Evolutionary conservation across 2,888 invertebrate genomes (phyloP), one percentile per base, ranked within the genome.

Genomic region (Taenaris catops): DNA sequence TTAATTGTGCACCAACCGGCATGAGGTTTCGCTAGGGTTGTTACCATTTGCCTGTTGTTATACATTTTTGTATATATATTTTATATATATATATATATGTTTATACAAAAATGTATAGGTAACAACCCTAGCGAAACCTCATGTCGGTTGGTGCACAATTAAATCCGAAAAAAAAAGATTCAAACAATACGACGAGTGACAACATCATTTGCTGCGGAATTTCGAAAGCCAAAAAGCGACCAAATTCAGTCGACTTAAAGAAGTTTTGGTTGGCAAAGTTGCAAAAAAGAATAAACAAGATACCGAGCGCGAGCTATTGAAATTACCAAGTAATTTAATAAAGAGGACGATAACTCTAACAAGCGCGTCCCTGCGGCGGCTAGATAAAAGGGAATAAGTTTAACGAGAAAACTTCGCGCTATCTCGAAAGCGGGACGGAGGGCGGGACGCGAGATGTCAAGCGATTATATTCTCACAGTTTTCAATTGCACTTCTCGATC

Each of bases 291-390:
- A 67, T 63, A 75, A 78, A 73, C 67, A 75, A 61, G 58, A 63
- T 53, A 53, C 55, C 52, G 60, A 57, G 54, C 62, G 53, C 54
- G 53, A 61, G 61, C 61, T 62, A 75, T 74, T 69, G 74, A 73
- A 78, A 78, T 78, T 75, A 73, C 70, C 67, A 73, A 78, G 80
- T 78, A 74, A 79, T 78, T 76, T 76, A 79, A 78, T 80, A 80
- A 76, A 70, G 58, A 60, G 51, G 53, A 55, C 66, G 68, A 73
- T 78, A 78, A 74, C 68, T 69, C 58, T 63, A 58, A 55, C 44
- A 50, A 44, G 57, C 56, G 58, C 53, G 53, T 61, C 64, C 56
- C 57, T 56, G 49, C 38, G 41, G 41, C 41, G 38, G 62, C 66
- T 66, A 76, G 78, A 80, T 78, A 79, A 79, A 71, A 70, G 71